Evolutionary conservation across 1,140 invertebrate genomes (phyloP).

Genomic region (Bombus cullumanus): DNA sequence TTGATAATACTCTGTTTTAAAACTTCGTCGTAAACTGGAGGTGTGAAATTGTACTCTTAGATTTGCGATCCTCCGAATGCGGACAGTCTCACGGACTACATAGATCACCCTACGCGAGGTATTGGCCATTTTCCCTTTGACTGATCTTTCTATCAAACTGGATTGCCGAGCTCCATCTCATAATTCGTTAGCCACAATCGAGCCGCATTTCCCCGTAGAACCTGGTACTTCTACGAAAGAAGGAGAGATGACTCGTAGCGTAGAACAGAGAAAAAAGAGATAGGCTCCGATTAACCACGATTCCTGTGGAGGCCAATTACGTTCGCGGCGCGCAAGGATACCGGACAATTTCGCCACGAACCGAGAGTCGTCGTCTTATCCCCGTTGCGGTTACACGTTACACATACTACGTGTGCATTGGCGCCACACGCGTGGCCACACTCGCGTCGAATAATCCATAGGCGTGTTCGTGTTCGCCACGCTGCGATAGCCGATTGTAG

Average conservation of each 20-base stretch:
- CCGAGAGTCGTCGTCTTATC: constrained; percentile 2
- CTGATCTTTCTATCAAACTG: background rate
- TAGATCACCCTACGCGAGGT: background rate
- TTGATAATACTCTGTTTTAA: too few relatives aligned
- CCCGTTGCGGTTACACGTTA: constrained; percentile 17
- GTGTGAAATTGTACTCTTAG: too few relatives aligned
- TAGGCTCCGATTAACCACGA: constrained; percentile 43
- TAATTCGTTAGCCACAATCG: constrained; percentile 1
- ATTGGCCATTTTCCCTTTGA: background rate
- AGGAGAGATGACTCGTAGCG: background rate
- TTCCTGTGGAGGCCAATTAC: constrained; percentile 43
- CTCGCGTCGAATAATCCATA: background rate
- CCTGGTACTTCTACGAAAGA: background rate
- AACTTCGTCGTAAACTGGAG: too few relatives aligned
- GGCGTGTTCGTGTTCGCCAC: constrained; percentile 6
- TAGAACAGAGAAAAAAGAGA: background rate
- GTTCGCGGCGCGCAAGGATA: constrained; percentile 27
- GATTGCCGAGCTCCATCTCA: background rate
- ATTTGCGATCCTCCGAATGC: too few relatives aligned
- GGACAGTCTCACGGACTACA: too few relatives aligned
- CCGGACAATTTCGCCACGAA: constrained; percentile 34
- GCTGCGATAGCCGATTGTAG: background rate
- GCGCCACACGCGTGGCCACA: constrained; percentile 11
- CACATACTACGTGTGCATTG: constrained; percentile 14
- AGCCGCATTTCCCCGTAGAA: background rate